These are phyloP conservation scores for Anableps anableps DNA, from an alignment of 2,797 vertebrate genomes.

Conservation along the genomic window DNA sequence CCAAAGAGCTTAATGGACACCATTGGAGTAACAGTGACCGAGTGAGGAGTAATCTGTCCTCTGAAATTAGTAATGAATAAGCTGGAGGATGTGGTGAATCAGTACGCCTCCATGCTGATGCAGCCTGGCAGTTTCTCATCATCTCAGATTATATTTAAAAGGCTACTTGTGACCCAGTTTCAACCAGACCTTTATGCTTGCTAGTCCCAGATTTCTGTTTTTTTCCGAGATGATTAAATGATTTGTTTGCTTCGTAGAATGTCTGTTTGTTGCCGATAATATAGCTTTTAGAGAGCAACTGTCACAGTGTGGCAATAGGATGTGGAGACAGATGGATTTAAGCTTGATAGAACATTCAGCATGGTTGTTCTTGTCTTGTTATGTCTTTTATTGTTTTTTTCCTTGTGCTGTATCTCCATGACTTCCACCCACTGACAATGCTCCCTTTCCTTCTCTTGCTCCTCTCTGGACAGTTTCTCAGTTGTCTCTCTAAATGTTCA, in stretches of 20 bases:
- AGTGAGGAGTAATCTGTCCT: slow-evolving; percentile 47
- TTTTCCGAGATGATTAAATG: slow-evolving; percentile 29
- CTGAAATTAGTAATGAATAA: slow-evolving; percentile 55
- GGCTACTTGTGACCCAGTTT: slow-evolving; percentile 51
- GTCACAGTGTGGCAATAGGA: slow-evolving; percentile 62
- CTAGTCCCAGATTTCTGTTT: slow-evolving; percentile 18
- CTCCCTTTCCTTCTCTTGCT: slow-evolving; percentile 38
- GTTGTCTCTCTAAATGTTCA: slow-evolving; percentile 40
- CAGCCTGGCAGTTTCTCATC: slow-evolving; percentile 52
- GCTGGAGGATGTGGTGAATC: slow-evolving; percentile 57
- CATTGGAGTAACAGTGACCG: slow-evolving; percentile 31
- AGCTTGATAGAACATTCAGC: slow-evolving; percentile 44
- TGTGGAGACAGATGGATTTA: slow-evolving; percentile 66
- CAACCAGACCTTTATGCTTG: slow-evolving; percentile 16
- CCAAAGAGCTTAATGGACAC: slow-evolving; percentile 60
- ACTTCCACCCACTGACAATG: slow-evolving; percentile 64
- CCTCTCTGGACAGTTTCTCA: slow-evolving; percentile 54
- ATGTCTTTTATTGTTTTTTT: slow-evolving; percentile 22
- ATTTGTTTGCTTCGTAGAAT: slow-evolving; percentile 46
- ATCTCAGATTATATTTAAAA: slow-evolving; percentile 52
- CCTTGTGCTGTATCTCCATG: slow-evolving; percentile 56
- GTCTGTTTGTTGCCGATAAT: slow-evolving; percentile 48
- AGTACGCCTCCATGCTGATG: slow-evolving; percentile 57
- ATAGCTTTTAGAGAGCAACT: slow-evolving; percentile 59
- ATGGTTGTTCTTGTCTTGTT: slow-evolving; percentile 34